Percentiles rank a stretch among this genome's conserved stretches.
Conservation (phyloP, 2,888 invertebrate genomes). For the Heliconius cydno region DNA sequence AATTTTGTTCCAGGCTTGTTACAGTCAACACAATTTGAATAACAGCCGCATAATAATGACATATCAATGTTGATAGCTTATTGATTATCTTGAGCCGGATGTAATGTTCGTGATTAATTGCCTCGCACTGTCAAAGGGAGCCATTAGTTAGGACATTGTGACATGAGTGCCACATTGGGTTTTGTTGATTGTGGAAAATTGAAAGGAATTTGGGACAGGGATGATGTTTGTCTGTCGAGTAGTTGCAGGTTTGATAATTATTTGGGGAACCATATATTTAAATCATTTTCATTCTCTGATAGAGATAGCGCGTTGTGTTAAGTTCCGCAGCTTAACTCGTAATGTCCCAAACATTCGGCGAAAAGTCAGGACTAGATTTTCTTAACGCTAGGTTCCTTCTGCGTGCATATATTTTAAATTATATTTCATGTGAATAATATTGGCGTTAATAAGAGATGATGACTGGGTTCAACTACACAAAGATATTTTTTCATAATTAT, state of each 20-base stretch:
- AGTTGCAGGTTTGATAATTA: too few species aligned
- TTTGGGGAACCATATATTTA: not conserved
- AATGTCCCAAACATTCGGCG: too few species aligned
- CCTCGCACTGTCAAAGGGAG: conserved; percentile 48
- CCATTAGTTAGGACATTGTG: conserved; percentile 45
- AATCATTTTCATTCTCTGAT: too few species aligned
- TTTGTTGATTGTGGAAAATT: conserved; percentile 35
- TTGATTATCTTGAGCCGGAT: conserved; percentile 60
- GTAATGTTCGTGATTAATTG: conserved; percentile 56
- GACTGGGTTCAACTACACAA: too few species aligned
- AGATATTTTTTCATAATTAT: too few species aligned
- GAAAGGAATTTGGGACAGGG: not conserved
- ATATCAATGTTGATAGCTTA: conserved; percentile 57
- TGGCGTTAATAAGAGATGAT: too few species aligned
- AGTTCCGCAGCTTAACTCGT: too few species aligned
- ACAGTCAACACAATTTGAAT: conserved; percentile 37
- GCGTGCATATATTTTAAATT: too few species aligned
- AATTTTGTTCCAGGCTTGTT: conserved; percentile 44
- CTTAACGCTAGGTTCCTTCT: too few species aligned
- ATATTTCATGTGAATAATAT: too few species aligned
- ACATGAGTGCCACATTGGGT: conserved; percentile 34
- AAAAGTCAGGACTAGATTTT: too few species aligned
- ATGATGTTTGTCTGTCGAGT: not conserved
- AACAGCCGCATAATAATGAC: conserved; percentile 45
- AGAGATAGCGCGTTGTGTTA: too few species aligned